These are phyloP conservation scores for Pseudomugil gertrudae DNA, from an alignment of 2,797 vertebrate species.

Conservation along the genomic window DNA sequence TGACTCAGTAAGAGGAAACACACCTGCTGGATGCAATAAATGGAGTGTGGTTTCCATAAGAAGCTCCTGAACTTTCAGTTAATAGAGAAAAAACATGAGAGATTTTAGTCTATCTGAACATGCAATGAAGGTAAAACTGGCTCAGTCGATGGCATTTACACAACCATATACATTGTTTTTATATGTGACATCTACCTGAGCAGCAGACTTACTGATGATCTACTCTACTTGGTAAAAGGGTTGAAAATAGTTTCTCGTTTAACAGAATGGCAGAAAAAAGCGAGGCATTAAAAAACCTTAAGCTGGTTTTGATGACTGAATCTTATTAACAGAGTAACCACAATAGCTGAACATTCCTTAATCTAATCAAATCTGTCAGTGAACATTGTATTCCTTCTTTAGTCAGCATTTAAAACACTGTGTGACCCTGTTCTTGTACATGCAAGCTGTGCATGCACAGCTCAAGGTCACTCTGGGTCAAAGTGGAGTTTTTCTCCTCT, in stretches of 20 bases:
- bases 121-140: conserved; percentile 9
- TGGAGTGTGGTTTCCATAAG: conserved; percentile 6
- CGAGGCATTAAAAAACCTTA: background rate
- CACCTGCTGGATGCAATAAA: conserved; percentile 17
- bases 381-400: conserved; percentile 36
- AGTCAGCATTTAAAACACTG: conserved; percentile 58
- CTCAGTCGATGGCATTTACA: conserved; percentile 1
- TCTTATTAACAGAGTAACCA: background rate
- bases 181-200: conserved; percentile 22
- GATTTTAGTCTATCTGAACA: conserved; percentile 1
- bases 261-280: conserved; percentile 6
- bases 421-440: conserved; percentile 44
- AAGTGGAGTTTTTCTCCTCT: conserved; percentile 41
- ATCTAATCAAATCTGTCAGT: conserved; percentile 45
- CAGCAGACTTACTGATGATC: conserved; percentile 2
- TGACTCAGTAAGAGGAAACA: conserved; percentile 44
- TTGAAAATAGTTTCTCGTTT: conserved; percentile 5
- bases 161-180: conserved; percentile 44
- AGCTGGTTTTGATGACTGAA: conserved; percentile 18
- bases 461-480: conserved; percentile 41
- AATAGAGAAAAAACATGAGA: conserved; percentile 37
- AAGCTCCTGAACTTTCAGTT: conserved; percentile 52
- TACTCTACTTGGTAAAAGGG: conserved; percentile 1
- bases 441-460: conserved; percentile 29
- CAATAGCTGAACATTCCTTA: conserved; percentile 37